phyloP scores from a whole-genome alignment of 2,113 vertebrate species.

The Callaeas wilsoni region DNA sequence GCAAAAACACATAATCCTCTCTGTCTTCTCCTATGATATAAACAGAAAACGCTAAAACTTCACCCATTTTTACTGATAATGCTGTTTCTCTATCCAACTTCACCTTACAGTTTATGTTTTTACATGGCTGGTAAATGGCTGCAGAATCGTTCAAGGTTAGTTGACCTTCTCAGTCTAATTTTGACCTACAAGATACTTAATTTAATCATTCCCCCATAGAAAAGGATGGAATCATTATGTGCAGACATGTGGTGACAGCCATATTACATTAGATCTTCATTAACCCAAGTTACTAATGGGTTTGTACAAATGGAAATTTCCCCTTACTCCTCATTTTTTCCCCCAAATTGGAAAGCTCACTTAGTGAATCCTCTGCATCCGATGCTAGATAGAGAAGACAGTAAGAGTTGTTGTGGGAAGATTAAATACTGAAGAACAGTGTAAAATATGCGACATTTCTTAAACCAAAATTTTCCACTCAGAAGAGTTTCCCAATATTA shows the following conservation, averaged over 20 bases:
- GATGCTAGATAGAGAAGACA: not conserved
- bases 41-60: conserved; percentile 5
- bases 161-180: conserved; percentile 61
- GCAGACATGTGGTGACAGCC: conserved; percentile 53
- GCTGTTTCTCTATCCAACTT: not conserved
- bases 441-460: not conserved
- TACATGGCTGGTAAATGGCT: conserved; percentile 56
- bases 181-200: conserved; percentile 59
- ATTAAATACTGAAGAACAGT: not conserved
- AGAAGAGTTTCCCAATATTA: not conserved
- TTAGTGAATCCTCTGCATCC: not conserved
- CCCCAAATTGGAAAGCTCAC: not conserved
- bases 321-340: conserved; percentile 8
- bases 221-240: conserved; percentile 40
- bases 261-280: conserved; percentile 66
- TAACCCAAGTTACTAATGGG: conserved; percentile 58
- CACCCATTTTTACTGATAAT: not conserved
- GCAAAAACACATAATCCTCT: not conserved
- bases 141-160: conserved; percentile 52
- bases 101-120: conserved; percentile 48
- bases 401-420: not conserved
- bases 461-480: not conserved
- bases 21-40: not conserved
- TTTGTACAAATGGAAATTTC: conserved; percentile 39
- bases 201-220: conserved; percentile 51